Base-by-base conservation (phyloP, 2,113 vertebrate species). In the Clarias macrocephalus region DNA sequence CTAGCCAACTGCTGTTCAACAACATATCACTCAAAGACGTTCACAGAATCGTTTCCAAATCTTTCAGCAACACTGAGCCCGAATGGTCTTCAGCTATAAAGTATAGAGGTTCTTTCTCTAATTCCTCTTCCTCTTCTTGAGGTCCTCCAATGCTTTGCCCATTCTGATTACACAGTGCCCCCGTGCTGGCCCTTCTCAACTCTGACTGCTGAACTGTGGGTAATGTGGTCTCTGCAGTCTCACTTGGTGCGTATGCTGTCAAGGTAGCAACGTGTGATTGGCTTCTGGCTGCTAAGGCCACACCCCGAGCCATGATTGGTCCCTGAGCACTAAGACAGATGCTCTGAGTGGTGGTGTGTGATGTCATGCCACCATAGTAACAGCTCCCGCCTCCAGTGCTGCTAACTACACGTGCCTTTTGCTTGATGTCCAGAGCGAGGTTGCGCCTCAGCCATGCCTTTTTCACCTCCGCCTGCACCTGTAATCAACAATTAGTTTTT, bases 381-480 rank as follows among this genome's bases (percentile, higher is more conserved):
- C 95, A 95, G 89, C 96, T 96, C 65, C 94, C 95, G 2, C 95
- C 94, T 0, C 94, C 94, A 0, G 92, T 94, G 4, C 95, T 96
- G 93, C 95, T 96, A 25, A 93, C 95, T 33, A 95, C 93, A 59
- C 95, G 91, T 13, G 93, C 86, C 88, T 96, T 96, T 90, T 96
- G 96, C 86, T 95, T 96, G 19, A 96, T 92, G 88, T 96, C 95
- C 83, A 93, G 77, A 1, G 93, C 87, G 16, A 96, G 88, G 88
- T 92, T 96, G 8, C 96, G 93, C 77, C 95, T 92, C 23, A 95
- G 88, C 96, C 96, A 96, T 0, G 94, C 94, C 91, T 96, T 96
- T 91, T 95, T 96, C 3, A 96, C 91, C 91, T 96, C 96, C 0
- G 95, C 94, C 89, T 96, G 95, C 80, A 96, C 96, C 96, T 96